Evolutionary conservation across 2,797 vertebrate species (phyloP), one percentile per base, ranked within the genome.

Genomic region (Hoplostethus mediterraneus): DNA sequence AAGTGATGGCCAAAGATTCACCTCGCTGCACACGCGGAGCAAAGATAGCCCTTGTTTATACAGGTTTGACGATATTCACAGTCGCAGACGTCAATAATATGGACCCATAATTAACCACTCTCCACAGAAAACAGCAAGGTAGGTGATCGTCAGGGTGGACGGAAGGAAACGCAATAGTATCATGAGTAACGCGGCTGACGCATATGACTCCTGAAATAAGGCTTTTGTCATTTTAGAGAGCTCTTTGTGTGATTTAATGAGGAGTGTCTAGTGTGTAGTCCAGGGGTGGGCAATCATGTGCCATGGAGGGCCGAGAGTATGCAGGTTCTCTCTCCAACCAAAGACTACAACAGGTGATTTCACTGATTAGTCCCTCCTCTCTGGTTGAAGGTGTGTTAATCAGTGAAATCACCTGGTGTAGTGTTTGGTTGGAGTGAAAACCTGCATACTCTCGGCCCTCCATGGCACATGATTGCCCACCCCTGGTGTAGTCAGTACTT

Each of bases 91-190:
- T 81, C 73, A 64, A 72, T 81, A 85, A 85, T 67, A 77, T 67
- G 68, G 64, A 75, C 67, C 63, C 88, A 89, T 87, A 80, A 73
- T 69, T 76, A 84, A 84, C 87, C 77, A 87, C 77, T 62, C 77
- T 74, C 31, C n/a, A 38, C 65, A 81, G 56, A 74, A 76, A 62
- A 73, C 67, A 67, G 38, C 13, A 57, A 25, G 16, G 53, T 25
- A 53, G 47, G 47, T 42, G 51, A 47, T 33, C 56, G 48, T 81
- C 44, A 51, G 47, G 42, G 49, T 63, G 52, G 84, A 72, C 54
- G 75, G 57, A 6, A 62, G 48, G 42, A 52, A 59, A 57, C 61
- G 5, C 21, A 36, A 73, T 48, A 17, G 16, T 28, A 63, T 63
- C 13, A 52, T 63, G 54, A 56, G 57, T 42, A 31, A 54, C 38